Percentiles rank a stretch among this genome's conserved stretches.
These are phyloP conservation scores for Caranx ignobilis DNA, from an alignment of 2,113 vertebrate genomes.

Conservation along the genomic window DNA sequence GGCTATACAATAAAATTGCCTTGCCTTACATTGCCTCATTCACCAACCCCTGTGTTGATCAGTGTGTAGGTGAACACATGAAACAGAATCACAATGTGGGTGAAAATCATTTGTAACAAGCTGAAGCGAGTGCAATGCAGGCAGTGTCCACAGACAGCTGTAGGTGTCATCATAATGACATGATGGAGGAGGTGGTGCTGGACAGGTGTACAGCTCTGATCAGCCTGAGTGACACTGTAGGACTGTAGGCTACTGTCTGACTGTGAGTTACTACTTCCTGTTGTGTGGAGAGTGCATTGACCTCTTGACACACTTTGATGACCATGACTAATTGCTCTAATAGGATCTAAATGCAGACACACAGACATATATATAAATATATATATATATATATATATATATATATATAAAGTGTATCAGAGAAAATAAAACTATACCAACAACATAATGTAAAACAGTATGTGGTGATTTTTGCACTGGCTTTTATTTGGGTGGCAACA, in stretches of 20 bases:
- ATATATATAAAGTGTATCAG: no score
- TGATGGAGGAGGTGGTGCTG: constrained; percentile 7
- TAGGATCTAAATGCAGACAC: constrained; percentile 63
- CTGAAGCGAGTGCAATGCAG: no score
- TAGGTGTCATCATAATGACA: neutral
- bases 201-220: constrained; percentile 56
- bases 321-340: constrained; percentile 83
- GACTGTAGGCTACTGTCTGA: neutral
- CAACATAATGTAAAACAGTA: no score
- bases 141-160: constrained; percentile 20
- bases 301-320: constrained; percentile 82
- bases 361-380: neutral
- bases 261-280: constrained; percentile 83
- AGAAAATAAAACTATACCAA: no score
- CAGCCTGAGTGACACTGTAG: constrained; percentile 9
- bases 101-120: no score
- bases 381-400: neutral
- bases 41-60: no score
- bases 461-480: no score
- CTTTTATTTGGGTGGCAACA: no score
- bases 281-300: constrained; percentile 68
- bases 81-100: no score
- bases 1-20: no score
- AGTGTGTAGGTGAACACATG: no score
- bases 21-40: no score